These are phyloP conservation scores for Polydrusus tereticollis DNA, from an alignment of 2,888 invertebrate species.

Conservation along the genomic window DNA sequence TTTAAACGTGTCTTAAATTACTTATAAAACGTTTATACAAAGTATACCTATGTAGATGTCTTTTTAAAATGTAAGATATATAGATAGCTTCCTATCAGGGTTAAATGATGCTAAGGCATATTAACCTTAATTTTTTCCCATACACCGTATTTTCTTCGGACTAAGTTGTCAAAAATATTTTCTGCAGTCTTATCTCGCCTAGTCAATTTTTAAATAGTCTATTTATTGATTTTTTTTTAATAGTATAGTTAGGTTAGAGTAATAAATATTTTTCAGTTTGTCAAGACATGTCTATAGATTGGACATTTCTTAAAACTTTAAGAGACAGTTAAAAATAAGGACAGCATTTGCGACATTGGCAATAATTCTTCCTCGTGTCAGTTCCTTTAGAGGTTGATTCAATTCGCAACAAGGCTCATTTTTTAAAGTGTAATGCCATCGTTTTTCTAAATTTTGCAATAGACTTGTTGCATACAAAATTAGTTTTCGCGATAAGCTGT, in stretches of 20 bases:
- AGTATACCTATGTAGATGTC: slow-evolving; percentile 18
- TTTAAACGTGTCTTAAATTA: not conserved
- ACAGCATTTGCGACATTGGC: not conserved
- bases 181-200: slow-evolving; percentile 26
- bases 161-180: slow-evolving; percentile 27
- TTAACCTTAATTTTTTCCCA: not conserved
- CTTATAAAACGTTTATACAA: slow-evolving; percentile 9
- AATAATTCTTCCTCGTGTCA: not conserved
- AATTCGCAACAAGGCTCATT: too few relatives aligned
- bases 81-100: not conserved
- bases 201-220: slow-evolving; percentile 4
- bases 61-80: slow-evolving; percentile 14
- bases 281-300: not conserved
- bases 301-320: slow-evolving; percentile 1
- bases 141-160: slow-evolving; percentile 8
- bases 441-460: too few relatives aligned
- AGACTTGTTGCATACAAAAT: too few relatives aligned
- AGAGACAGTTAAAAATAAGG: not conserved
- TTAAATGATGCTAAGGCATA: slow-evolving; percentile 9
- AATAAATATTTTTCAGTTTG: not conserved
- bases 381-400: not conserved
- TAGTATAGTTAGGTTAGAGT: not conserved
- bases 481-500: not conserved
- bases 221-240: slow-evolving; percentile 12
- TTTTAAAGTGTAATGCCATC: too few relatives aligned